Conservation (phyloP, 2,888 invertebrate species). For the Ctena decussata region DNA sequence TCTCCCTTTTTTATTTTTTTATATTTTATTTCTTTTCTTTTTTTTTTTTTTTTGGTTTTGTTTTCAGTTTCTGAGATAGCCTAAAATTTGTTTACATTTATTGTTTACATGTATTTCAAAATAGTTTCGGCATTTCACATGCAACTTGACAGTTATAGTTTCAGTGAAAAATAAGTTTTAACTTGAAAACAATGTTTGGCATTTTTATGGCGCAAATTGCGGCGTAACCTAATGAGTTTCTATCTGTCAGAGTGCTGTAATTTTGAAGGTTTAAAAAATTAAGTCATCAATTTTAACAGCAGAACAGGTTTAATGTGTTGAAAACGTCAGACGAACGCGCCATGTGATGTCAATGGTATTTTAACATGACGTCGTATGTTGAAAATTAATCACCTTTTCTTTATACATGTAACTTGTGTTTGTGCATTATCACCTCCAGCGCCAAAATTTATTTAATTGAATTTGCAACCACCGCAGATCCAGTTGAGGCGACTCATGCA, state of each 20-base stretch:
- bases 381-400: neutral
- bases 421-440: too few relatives aligned
- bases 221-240: neutral
- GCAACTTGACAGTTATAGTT: neutral
- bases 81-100: too few relatives aligned
- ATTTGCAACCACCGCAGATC: too few relatives aligned
- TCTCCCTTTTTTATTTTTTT: too few relatives aligned
- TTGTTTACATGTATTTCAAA: too few relatives aligned
- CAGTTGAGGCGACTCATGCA: too few relatives aligned
- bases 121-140: too few relatives aligned
- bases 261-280: slow-evolving; percentile 1
- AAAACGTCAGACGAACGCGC: neutral
- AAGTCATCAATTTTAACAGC: neutral
- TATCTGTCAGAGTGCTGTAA: neutral
- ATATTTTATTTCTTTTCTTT: too few relatives aligned
- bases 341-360: neutral
- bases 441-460: too few relatives aligned
- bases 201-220: neutral
- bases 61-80: too few relatives aligned
- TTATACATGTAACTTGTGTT: too few relatives aligned
- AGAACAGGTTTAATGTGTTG: neutral
- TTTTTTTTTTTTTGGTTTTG: too few relatives aligned
- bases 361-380: neutral
- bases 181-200: neutral
- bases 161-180: neutral